Evolutionary conservation across 2,888 invertebrate species (phyloP).

Genomic region (Linnaemya tessellans): DNA sequence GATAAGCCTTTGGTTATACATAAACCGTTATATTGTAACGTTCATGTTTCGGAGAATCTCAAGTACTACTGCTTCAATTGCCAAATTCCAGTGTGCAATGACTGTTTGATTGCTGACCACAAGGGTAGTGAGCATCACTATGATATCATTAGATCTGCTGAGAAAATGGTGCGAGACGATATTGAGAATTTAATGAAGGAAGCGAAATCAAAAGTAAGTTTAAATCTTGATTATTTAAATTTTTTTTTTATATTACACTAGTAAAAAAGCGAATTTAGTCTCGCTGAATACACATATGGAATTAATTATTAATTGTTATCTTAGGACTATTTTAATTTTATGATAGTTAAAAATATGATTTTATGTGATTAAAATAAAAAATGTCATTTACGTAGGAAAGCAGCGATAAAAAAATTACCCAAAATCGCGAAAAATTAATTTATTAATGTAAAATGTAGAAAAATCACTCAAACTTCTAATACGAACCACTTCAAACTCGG

Average conservation of each 20-base stretch:
- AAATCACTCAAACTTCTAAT: too few relatives aligned
- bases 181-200: constrained; percentile 89
- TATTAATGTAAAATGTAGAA: too few relatives aligned
- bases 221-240: neutral
- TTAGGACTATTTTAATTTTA: too few relatives aligned
- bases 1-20: constrained; percentile 91
- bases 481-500: too few relatives aligned
- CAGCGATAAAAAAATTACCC: too few relatives aligned
- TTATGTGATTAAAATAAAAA: too few relatives aligned
- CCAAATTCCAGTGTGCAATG: constrained; percentile 92
- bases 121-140: constrained; percentile 92
- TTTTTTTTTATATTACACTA: neutral
- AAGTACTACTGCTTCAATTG: constrained; percentile 95
- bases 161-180: constrained; percentile 90
- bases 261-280: too few relatives aligned
- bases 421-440: too few relatives aligned
- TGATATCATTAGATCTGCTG: constrained; percentile 91
- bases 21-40: constrained; percentile 93
- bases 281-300: too few relatives aligned
- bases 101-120: constrained; percentile 93
- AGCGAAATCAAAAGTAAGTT: constrained; percentile 86
- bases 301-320: too few relatives aligned
- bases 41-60: constrained; percentile 92
- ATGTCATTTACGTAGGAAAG: too few relatives aligned
- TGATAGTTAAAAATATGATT: too few relatives aligned